These are phyloP conservation scores for Drosophila hydei DNA, from an alignment of 1,140 invertebrate genomes.

Conservation along the genomic window DNA sequence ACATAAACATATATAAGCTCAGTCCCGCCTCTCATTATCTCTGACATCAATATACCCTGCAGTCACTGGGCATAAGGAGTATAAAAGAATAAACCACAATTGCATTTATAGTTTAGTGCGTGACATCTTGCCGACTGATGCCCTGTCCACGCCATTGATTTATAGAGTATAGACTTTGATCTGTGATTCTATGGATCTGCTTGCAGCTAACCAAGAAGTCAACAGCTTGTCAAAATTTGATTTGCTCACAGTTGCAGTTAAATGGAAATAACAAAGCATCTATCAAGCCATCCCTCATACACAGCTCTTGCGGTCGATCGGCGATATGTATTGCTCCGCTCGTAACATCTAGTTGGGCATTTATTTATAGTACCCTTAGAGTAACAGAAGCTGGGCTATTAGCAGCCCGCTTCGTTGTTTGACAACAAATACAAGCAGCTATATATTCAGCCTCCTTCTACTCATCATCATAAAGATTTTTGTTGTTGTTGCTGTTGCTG, in stretches of 20 bases:
- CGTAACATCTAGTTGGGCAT: constrained; percentile 59
- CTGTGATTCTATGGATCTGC: constrained; percentile 1
- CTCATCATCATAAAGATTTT: constrained; percentile 11
- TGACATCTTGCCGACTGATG: constrained; percentile 65
- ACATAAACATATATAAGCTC: no score
- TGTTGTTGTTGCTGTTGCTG: constrained; percentile 9
- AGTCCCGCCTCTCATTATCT: no score
- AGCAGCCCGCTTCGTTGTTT: constrained; percentile 68
- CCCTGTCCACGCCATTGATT: constrained; percentile 44
- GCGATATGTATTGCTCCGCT: not conserved
- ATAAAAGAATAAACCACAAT: constrained; percentile 5
- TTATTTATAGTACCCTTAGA: constrained; percentile 67
- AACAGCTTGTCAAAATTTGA: constrained; percentile 77
- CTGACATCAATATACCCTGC: no score
- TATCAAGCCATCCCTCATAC: constrained; percentile 47
- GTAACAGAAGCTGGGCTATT: constrained; percentile 46
- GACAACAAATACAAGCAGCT: constrained; percentile 75
- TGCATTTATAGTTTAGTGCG: constrained; percentile 75
- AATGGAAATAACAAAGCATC: constrained; percentile 78
- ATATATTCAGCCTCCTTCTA: constrained; percentile 5
- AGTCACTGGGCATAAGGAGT: no score
- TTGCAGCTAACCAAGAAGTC: constrained; percentile 27
- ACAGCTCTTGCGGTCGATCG: not conserved
- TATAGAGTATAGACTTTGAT: constrained; percentile 34
- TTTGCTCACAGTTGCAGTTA: constrained; percentile 56